Evolutionary conservation across 2,797 vertebrate genomes (phyloP).

Genomic region (Macroramphosus scolopax): DNA sequence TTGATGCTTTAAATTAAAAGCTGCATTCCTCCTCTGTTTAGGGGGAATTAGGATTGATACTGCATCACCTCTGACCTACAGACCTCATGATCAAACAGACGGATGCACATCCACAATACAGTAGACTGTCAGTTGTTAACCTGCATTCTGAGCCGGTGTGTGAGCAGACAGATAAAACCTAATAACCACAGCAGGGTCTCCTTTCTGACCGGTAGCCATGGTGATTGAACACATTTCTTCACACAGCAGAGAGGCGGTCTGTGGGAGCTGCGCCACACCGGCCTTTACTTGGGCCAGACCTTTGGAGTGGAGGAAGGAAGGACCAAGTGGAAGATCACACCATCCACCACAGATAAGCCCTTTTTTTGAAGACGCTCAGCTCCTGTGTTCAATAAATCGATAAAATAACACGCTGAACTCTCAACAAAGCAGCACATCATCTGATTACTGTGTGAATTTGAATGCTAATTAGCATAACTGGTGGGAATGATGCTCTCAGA

Average conservation of each 20-base stretch:
- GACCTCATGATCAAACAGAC: constrained; percentile 27
- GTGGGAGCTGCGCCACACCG: constrained; percentile 47
- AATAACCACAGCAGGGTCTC: constrained; percentile 69
- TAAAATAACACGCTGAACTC: constrained; percentile 33
- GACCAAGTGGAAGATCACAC: constrained; percentile 50
- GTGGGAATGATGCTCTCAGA: constrained; percentile 62
- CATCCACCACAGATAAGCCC: constrained; percentile 33
- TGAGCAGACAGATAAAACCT: constrained; percentile 61
- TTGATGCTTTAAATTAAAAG: constrained; percentile 23
- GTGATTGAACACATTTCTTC: constrained; percentile 71
- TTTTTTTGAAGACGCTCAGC: constrained; percentile 12
- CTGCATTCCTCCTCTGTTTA: constrained; percentile 1
- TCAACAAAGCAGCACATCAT: constrained; percentile 61
- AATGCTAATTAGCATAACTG: constrained; percentile 59
- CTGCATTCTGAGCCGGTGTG: constrained; percentile 54
- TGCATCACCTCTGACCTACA: constrained; percentile 48
- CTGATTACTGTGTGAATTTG: constrained; percentile 58
- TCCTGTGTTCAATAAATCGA: constrained; percentile 29
- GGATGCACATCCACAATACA: constrained; percentile 33
- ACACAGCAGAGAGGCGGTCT: constrained; percentile 52
- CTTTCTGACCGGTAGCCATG: constrained; percentile 69
- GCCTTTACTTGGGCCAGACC: constrained; percentile 57
- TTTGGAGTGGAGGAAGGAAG: constrained; percentile 34
- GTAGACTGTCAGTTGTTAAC: constrained; percentile 54
- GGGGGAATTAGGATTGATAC: constrained; percentile 35